A percentile compares a stretch with the other conserved stretches of the same genome.
Evolutionary conservation across 2,113 vertebrate species (phyloP).

Genomic region (Pseudorasbora parva): DNA sequence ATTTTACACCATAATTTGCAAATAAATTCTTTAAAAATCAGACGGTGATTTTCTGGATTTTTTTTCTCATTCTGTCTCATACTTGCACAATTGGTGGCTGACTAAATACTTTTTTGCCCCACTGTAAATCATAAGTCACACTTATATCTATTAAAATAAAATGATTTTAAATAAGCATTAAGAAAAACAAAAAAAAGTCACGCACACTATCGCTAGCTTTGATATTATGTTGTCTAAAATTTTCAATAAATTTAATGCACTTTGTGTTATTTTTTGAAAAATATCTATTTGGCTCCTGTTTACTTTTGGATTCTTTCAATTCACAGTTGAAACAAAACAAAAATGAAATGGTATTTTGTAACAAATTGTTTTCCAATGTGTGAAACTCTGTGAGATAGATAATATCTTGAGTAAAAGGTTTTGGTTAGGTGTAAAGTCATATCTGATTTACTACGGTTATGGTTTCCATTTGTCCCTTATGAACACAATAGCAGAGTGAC

Average conservation of each 20-base stretch:
- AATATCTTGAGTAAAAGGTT: not conserved
- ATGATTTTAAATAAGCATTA: not conserved
- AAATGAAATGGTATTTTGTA: not conserved
- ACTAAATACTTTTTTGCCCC: too few species aligned
- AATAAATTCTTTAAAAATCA: too few species aligned
- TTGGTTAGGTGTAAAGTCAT: not conserved
- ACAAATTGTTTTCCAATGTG: not conserved
- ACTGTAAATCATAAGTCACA: too few species aligned
- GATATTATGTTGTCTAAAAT: not conserved
- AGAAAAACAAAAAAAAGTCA: too few species aligned
- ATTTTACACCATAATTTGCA: too few species aligned
- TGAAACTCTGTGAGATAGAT: not conserved
- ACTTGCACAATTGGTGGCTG: too few species aligned
- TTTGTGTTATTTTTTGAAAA: not conserved
- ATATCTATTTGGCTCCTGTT: not conserved
- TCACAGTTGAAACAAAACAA: not conserved
- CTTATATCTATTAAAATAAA: not conserved
- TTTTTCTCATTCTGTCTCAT: too few species aligned
- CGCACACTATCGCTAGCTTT: too few species aligned
- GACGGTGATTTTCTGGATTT: too few species aligned
- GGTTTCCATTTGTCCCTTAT: slow-evolving; percentile 32
- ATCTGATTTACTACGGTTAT: not conserved
- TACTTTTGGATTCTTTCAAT: not conserved
- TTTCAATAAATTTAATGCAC: not conserved
- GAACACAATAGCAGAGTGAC: slow-evolving; percentile 7